Evolutionary conservation across 2,888 invertebrate genomes (phyloP).

Genomic region (Sesamia inferens): DNA sequence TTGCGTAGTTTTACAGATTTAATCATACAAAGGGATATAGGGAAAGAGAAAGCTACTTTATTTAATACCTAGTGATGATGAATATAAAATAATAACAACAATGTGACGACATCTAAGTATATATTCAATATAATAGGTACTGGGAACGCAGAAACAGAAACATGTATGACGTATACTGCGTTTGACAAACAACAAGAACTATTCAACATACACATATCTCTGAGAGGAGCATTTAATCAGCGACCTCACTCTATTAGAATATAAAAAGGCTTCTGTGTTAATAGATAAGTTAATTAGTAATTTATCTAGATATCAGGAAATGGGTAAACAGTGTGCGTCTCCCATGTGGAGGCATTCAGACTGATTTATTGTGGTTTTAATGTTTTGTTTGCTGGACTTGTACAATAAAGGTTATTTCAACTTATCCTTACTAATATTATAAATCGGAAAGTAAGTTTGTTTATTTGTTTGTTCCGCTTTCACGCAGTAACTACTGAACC

Average conservation of each 20-base stretch:
- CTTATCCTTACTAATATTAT: too few species aligned
- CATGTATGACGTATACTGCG: conserved; percentile 9
- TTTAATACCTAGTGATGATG: too few species aligned
- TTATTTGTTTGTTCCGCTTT: too few species aligned
- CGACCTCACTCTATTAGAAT: conserved; percentile 5
- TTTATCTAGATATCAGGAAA: conserved; percentile 44
- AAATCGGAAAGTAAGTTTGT: too few species aligned
- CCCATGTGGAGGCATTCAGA: conserved; percentile 21
- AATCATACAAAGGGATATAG: too few species aligned
- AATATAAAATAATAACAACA: conserved; percentile 6
- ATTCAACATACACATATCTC: neutral
- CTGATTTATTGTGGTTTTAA: conserved; percentile 37
- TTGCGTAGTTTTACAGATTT: too few species aligned
- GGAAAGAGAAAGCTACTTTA: too few species aligned
- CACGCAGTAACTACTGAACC: too few species aligned
- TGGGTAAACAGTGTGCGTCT: conserved; percentile 23
- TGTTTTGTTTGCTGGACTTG: conserved; percentile 22
- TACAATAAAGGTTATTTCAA: neutral
- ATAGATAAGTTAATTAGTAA: conserved; percentile 42
- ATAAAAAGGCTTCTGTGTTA: conserved; percentile 30
- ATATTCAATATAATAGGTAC: neutral
- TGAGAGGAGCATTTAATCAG: conserved; percentile 21
- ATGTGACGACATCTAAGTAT: neutral
- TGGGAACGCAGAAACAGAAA: conserved; percentile 10
- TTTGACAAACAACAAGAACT: conserved; percentile 30